Evolutionary conservation across 2,113 vertebrate species (phyloP).

Genomic region (Apteryx mantelli): DNA sequence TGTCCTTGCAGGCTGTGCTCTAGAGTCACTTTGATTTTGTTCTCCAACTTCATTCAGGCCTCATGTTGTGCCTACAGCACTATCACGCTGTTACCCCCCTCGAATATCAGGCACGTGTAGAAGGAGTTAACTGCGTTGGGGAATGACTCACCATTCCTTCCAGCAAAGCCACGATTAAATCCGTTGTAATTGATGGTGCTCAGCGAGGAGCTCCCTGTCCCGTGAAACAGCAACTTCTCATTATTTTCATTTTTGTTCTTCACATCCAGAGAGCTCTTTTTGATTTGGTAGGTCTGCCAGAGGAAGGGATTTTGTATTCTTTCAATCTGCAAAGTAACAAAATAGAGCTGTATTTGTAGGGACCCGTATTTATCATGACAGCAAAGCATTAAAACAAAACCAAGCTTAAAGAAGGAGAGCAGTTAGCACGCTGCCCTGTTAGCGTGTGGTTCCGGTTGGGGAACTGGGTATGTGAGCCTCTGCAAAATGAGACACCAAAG

Average conservation of each 20-base stretch:
- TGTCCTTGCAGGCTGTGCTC: neutral
- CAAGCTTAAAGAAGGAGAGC: neutral
- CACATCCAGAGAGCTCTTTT: conserved; percentile 78
- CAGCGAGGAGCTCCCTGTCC: conserved; percentile 72
- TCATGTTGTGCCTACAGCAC: neutral
- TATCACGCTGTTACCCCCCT: rapidly evolving
- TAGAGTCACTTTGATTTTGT: neutral
- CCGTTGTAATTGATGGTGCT: conserved; percentile 79
- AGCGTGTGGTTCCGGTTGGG: neutral
- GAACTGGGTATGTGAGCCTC: neutral
- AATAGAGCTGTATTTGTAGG: neutral
- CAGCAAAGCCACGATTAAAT: conserved; percentile 90
- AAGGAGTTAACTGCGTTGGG: neutral
- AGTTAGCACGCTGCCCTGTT: neutral
- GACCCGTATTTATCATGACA: neutral
- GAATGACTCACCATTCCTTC: conserved; percentile 81
- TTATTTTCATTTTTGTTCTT: conserved; percentile 81
- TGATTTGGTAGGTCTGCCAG: conserved; percentile 85
- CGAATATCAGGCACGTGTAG: neutral
- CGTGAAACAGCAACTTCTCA: conserved; percentile 86
- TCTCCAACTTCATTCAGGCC: neutral
- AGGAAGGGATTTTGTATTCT: conserved; percentile 85
- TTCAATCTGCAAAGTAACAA: conserved; percentile 81
- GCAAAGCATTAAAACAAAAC: neutral
- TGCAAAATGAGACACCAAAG: neutral